These are phyloP conservation scores for Nyctibius grandis DNA, from an alignment of 2,797 vertebrate genomes.

Conservation along the genomic window DNA sequence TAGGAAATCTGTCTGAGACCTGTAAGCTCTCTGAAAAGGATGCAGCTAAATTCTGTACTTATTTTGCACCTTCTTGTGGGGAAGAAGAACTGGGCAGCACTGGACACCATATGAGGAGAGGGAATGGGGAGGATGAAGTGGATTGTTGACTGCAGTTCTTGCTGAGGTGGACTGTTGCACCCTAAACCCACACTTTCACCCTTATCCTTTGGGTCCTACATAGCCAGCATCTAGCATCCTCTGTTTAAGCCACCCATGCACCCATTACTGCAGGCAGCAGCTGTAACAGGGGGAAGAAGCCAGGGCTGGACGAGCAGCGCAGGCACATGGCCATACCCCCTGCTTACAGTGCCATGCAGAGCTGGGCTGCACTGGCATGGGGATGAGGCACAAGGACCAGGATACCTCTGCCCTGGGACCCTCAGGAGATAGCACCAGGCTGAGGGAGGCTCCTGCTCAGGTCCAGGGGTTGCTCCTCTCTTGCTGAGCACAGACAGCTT, in stretches of 20 bases:
- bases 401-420: background rate
- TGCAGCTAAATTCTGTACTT: background rate
- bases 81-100: background rate
- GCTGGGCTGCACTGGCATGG: accelerated
- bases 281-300: background rate
- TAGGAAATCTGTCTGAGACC: background rate
- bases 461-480: background rate
- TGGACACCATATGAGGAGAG: background rate
- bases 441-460: background rate
- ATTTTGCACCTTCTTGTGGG: background rate
- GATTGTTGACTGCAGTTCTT: background rate
- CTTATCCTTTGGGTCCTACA: background rate
- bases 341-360: accelerated
- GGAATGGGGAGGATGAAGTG: background rate
- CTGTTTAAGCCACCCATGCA: background rate
- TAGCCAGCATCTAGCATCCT: background rate
- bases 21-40: background rate
- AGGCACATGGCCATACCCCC: accelerated
- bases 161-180: background rate
- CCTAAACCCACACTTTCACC: background rate
- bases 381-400: accelerated
- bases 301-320: background rate
- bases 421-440: background rate
- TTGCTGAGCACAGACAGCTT: background rate
- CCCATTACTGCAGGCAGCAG: background rate